Conservation (phyloP, 2,113 vertebrate genomes). For the Cervus canadensis region DNA sequence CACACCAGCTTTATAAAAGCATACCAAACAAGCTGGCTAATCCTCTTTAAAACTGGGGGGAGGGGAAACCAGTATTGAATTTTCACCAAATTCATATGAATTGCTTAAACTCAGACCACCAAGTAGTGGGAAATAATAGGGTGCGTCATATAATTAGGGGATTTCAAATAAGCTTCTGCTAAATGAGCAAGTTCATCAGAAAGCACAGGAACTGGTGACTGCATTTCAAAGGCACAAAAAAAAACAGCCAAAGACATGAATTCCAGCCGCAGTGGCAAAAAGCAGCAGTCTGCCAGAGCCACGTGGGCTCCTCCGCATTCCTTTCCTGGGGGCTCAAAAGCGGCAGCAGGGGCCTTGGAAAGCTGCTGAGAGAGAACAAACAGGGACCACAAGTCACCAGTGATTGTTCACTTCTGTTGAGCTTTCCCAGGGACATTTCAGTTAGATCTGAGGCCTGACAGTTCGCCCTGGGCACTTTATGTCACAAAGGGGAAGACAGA, state of each 20-base stretch:
- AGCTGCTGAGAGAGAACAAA: conserved; percentile 53
- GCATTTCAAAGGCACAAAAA: neutral
- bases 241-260: conserved; percentile 26
- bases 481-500: conserved; percentile 48
- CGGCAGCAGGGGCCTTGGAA: neutral
- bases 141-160: neutral
- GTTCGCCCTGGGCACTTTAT: conserved; percentile 44
- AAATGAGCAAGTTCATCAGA: neutral
- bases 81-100: neutral
- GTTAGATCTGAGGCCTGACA: conserved; percentile 59
- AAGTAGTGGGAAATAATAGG: neutral
- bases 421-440: conserved; percentile 44
- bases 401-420: conserved; percentile 47
- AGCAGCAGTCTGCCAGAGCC: neutral
- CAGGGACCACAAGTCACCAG: neutral
- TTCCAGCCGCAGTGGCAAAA: conserved; percentile 42
- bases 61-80: neutral
- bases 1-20: neutral
- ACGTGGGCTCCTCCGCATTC: neutral
- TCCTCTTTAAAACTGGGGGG: neutral
- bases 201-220: neutral
- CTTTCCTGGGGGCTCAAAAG: neutral
- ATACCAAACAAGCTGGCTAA: neutral
- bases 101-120: neutral
- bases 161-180: conserved; percentile 9